Base-by-base conservation (phyloP, 2,113 vertebrate species). In the Callipepla squamata region DNA sequence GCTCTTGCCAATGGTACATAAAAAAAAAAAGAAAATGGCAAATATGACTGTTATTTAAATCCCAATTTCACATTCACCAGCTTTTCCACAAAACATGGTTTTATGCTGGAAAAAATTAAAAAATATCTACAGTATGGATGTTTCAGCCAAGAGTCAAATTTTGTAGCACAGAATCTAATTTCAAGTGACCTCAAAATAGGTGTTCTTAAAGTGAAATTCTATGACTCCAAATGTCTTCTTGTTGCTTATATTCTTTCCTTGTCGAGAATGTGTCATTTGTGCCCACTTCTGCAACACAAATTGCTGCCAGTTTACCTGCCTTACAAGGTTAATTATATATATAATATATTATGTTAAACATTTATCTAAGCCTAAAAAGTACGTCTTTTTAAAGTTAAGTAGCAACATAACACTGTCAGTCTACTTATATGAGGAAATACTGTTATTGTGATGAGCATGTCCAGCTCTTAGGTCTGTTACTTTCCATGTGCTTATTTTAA, bases 1-100 rank as follows among this genome's bases (percentile, higher is more conserved):
- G 21, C 26, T 74, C 14, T 45, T 77, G 17, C 32, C 32, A 69
- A 19, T 0, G 0, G 32, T 32, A 6, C 21, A 48, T 26, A 53
- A 62, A 66, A 82, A 40, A 40, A 40, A 40, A 11, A 22, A 22
- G 10, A 59, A 81, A 70, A 93, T 58, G 13, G 11, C 20, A 62
- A 89, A 66, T 26, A 21, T 13, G 15, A 7, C 1, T 8, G 12
- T 69, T 96, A 82, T 50, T 26, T 8, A 91, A 84, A 77, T 79
- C 45, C 72, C 3, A 1, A 13, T 51, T 75, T 87, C 65, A 15
- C 26, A 32, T 70, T 58, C 40, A 58, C 2, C 8, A 40, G 0
- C 67, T 53, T 76, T 81, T 66, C 9, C 28, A 74, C 8, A 67
- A 57, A 87, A 22, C 5, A 36, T 6, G 4, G 6, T 30, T 82